Percentiles rank a stretch among this genome's conserved stretches.
These are phyloP conservation scores for Etheostoma perlongum DNA, from an alignment of 2,797 vertebrate genomes.

Conservation along the genomic window DNA sequence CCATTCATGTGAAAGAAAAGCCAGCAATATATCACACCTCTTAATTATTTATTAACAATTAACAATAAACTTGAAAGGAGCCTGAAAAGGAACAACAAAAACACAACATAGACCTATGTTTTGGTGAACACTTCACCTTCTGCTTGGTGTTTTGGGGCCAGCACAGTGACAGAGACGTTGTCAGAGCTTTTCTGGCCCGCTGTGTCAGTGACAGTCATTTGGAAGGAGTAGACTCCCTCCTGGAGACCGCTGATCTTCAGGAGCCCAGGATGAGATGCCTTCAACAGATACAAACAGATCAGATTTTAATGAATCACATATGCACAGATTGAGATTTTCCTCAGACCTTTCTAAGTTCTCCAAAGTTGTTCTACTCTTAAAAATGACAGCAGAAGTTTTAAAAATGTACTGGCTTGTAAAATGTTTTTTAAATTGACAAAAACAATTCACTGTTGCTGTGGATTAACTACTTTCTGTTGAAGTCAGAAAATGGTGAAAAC, in stretches of 20 bases:
- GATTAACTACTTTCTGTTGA: not conserved
- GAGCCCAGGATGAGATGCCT: slow-evolving; percentile 93
- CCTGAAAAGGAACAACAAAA: not conserved
- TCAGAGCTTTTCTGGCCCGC: slow-evolving; percentile 91
- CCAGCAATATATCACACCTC: not conserved
- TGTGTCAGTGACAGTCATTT: slow-evolving; percentile 91
- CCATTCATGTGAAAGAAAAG: not conserved
- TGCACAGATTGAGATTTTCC: not conserved
- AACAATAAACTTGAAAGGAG: not conserved
- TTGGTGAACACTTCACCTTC: slow-evolving; percentile 80
- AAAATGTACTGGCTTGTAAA: not conserved
- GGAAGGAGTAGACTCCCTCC: slow-evolving; percentile 91
- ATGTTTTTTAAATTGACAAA: too few species aligned
- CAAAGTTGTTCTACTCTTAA: not conserved
- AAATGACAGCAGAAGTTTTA: not conserved
- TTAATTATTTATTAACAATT: not conserved
- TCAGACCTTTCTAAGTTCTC: not conserved
- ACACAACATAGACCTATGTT: not conserved
- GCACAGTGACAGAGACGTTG: slow-evolving; percentile 91
- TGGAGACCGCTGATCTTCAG: slow-evolving; percentile 90
- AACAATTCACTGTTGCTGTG: too few species aligned
- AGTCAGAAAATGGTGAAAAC: not conserved
- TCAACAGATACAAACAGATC: slow-evolving; percentile 10
- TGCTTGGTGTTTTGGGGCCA: slow-evolving; percentile 86
- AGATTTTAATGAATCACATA: not conserved